Percentiles rank a stretch among this genome's conserved stretches.
Conservation (phyloP, 2,113 vertebrate genomes). For the Lonchura striata region DNA sequence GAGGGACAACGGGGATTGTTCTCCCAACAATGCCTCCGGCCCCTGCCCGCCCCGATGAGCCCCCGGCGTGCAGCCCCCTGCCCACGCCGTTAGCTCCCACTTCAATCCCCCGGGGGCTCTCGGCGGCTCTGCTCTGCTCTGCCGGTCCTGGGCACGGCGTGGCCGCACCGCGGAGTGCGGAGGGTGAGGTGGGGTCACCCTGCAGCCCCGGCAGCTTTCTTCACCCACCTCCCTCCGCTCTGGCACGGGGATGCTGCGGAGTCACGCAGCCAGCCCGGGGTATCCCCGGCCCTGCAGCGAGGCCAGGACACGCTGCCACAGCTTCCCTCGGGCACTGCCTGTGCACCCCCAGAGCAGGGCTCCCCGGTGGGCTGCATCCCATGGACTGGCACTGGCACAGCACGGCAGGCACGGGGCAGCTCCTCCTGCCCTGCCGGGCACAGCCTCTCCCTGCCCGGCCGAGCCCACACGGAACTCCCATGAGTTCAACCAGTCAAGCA, state of each 20-base stretch:
- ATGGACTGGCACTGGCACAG: accelerated
- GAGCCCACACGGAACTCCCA: neutral
- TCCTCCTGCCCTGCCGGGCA: neutral
- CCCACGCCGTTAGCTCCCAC: neutral
- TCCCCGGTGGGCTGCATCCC: neutral
- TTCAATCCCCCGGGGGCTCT: neutral
- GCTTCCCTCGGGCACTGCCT: neutral
- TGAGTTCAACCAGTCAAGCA: neutral
- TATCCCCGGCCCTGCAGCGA: neutral
- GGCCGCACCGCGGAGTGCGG: accelerated
- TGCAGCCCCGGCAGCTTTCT: neutral
- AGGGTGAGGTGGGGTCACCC: neutral
- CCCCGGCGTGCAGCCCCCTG: neutral
- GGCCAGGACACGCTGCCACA: neutral
- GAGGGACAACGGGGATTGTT: constrained; percentile 86
- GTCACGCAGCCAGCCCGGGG: accelerated
- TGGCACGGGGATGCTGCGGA: accelerated
- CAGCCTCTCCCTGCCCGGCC: neutral
- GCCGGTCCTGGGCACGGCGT: neutral
- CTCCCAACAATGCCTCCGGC: constrained; percentile 77
- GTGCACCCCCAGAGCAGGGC: neutral
- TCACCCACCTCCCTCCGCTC: neutral
- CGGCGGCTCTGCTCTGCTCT: neutral
- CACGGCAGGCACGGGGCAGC: neutral
- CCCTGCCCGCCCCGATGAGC: neutral